Base-by-base conservation (phyloP, 2,797 vertebrate species). In the Hydrocynus forskahlii region DNA sequence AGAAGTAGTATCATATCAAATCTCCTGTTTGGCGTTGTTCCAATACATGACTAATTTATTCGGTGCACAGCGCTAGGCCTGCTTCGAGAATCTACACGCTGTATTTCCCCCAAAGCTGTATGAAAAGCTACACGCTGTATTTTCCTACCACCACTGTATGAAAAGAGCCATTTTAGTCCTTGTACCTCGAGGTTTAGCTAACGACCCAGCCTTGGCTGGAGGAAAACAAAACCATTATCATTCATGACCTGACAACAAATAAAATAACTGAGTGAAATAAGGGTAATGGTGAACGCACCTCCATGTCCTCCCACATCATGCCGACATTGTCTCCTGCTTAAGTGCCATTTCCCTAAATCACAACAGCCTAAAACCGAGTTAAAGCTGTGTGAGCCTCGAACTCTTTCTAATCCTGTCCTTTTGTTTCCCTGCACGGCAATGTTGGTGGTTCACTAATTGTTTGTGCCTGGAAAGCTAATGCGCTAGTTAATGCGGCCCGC, bases 381-480 rank as follows among this genome's bases (percentile, higher is more conserved):
- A 64, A 84, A 76, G 86, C 66, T 87, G 86, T 75, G 48, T 86
- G 86, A 88, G 82, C 45, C 84, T 67, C 75, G 85, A 64, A 5
- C 73, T 80, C 78, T 43, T 43, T 78, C 64, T 92, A 91, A 94
- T 92, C 83, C 81, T 82, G 84, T 79, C 83, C 90, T 92, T 92
- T 88, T 90, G 87, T 87, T 85, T 80, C 35, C 59, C 72, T 7
- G 81, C 93, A 92, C 86, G 83, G 57, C 85, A 84, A 85, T 90
- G 86, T 88, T 89, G 77, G 86, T 76, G 84, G 84, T 40, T 84
- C 77, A 83, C 88, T 93, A 92, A 94, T 92, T 92, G 88, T 88
- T 91, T 92, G 91, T 93, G 91, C 94, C 88, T 89, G 84, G 84
- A 88, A 91, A 89, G 91, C 90, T 91, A 90, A 93, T 92, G 86